Percentiles rank a stretch among this genome's conserved stretches.
Evolutionary conservation across 2,888 invertebrate genomes (phyloP).

Genomic region (Monopis laevigella): DNA sequence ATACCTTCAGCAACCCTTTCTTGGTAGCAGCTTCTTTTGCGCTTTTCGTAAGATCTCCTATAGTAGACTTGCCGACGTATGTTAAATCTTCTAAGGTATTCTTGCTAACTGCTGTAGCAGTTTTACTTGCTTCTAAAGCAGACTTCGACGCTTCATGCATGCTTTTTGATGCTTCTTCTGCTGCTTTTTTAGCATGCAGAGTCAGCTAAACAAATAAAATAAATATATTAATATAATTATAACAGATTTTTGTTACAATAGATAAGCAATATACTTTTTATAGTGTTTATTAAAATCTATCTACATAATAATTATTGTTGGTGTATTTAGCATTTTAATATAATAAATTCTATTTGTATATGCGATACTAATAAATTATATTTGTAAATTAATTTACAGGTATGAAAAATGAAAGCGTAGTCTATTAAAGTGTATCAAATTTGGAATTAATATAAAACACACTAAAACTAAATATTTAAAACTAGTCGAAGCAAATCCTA

Average conservation of each 20-base stretch:
- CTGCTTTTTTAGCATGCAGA: slow-evolving; percentile 87
- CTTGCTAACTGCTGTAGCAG: slow-evolving; percentile 87
- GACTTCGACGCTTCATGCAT: slow-evolving; percentile 87
- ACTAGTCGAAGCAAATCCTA: no score
- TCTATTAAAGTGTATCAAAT: no score
- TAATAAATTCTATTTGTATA: no score
- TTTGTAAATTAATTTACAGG: no score
- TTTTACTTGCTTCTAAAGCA: slow-evolving; percentile 86
- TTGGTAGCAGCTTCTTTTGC: slow-evolving; percentile 89
- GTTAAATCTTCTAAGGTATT: slow-evolving; percentile 89
- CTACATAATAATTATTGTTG: no score
- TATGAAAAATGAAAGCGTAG: no score
- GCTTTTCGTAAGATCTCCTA: slow-evolving; percentile 90
- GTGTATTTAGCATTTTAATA: no score
- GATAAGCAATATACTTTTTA: no score
- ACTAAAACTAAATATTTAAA: no score
- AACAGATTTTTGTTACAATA: background rate
- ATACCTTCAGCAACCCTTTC: slow-evolving; percentile 83
- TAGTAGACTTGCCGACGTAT: slow-evolving; percentile 88
- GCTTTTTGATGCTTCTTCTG: slow-evolving; percentile 82
- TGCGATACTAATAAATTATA: no score
- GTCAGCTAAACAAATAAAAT: slow-evolving; percentile 70
- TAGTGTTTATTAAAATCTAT: no score
- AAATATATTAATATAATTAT: background rate
- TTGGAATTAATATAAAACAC: no score